Evolutionary conservation across 2,797 vertebrate genomes (phyloP), one percentile per base, ranked within the genome.

Genomic region (Sebastes oblongus): DNA sequence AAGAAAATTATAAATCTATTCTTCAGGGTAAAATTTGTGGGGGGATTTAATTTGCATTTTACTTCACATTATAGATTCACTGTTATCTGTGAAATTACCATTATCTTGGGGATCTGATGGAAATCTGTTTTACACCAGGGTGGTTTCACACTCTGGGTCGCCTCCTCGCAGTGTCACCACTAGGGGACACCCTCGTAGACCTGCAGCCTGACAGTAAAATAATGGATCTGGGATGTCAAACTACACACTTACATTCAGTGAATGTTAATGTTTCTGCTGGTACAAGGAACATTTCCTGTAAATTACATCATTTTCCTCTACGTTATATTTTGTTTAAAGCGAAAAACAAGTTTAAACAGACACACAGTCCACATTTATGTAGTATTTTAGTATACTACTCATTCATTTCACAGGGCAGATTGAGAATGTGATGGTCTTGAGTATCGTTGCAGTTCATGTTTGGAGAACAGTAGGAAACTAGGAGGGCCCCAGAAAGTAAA

Each of bases 11-110:
- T 89, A 90, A 91, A 88, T 94, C 93, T 92, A 76, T 93, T 94
- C 94, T 93, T 91, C 88, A 65, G 93, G 94, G 90, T 87, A 90
- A 85, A 93, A 89, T 93, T 86, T 90, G 72, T 55, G 73, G 79
- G 80, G 87, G 90, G 88, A 84, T 91, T 93, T 93, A 91, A 95
- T 95, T 94, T 92, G 93, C 94, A 95, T 94, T 92, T 93, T 86
- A 86, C 74, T 91, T 82, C 77, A 91, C 81, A 87, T 92, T 92
- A 91, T 88, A 86, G 85, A 94, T 92, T 91, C 81, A 81, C 84
- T 85, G 90, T 91, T 95, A 95, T 95, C 92, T 95, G 88, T 92
- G 90, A 94, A 94, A 93, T 94, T 94, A 93, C 87, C 77, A 90
- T 89, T 94, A 94, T 94, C 91, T 93, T 73, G 59, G 73, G 67